Conservation (phyloP, 2,888 invertebrate species). For the Idaea aversata region DNA sequence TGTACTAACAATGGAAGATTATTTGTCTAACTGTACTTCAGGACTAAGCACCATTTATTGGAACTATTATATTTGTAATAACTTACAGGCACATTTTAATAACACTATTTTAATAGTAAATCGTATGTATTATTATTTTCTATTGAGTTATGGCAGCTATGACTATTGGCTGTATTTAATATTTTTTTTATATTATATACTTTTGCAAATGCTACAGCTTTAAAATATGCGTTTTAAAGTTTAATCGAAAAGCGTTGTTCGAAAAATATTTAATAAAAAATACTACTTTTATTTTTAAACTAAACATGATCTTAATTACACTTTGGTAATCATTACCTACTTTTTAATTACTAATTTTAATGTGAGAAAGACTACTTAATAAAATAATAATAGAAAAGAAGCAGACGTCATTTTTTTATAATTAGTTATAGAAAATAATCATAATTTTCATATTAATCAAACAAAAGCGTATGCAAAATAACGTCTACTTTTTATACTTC, state of each 20-base stretch:
- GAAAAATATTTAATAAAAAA: background rate
- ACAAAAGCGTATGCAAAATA: conserved; percentile 16
- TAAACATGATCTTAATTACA: conserved; percentile 74
- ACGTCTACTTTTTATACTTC: conserved; percentile 20
- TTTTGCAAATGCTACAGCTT: background rate
- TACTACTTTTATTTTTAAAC: conserved; percentile 33
- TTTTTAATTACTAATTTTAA: conserved; percentile 57
- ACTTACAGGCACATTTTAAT: conserved; percentile 62
- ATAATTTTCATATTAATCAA: conserved; percentile 9
- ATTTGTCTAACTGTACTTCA: conserved; percentile 37
- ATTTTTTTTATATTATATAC: conserved; percentile 11
- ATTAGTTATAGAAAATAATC: conserved; percentile 4
- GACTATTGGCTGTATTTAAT: conserved; percentile 17
- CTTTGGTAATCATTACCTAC: conserved; percentile 78
- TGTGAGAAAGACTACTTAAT: conserved; percentile 46
- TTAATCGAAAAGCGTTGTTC: background rate
- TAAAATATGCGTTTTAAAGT: background rate
- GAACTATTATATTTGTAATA: conserved; percentile 45
- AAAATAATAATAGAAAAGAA: conserved; percentile 16
- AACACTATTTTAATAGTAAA: conserved; percentile 31
- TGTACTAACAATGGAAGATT: conserved; percentile 55
- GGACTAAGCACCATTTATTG: conserved; percentile 56
- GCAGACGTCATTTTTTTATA: conserved; percentile 20
- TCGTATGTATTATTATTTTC: conserved; percentile 14
- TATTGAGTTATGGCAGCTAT: conserved; percentile 37